These are phyloP conservation scores for Caenorhabditis angaria DNA, from an alignment of 2,888 invertebrate genomes.

Conservation along the genomic window DNA sequence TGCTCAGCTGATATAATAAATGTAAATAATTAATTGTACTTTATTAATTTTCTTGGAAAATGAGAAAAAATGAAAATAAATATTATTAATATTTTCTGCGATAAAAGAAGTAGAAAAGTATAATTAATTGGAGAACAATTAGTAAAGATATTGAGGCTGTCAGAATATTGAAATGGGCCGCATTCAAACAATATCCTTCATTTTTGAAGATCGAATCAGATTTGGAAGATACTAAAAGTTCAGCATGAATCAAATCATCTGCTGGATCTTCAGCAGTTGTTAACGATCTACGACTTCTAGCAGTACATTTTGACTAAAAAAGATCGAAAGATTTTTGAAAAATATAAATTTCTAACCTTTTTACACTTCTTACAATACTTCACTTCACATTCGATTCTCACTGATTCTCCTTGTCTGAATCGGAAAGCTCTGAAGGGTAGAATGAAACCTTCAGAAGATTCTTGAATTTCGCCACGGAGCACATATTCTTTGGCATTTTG, in stretches of 20 bases:
- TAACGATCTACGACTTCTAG: constrained; percentile 20
- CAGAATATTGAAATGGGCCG: not conserved
- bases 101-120: constrained; percentile 3
- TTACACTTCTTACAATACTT: constrained; percentile 43
- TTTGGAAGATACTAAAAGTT: constrained; percentile 23
- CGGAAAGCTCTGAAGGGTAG: constrained; percentile 51
- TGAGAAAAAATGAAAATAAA: not conserved
- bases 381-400: constrained; percentile 46
- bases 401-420: constrained; percentile 44
- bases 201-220: not conserved
- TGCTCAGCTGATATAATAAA: constrained; percentile 25
- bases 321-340: not conserved
- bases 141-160: not conserved
- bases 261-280: constrained; percentile 8
- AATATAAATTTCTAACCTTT: constrained; percentile 20
- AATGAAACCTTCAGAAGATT: constrained; percentile 37
- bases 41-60: not conserved
- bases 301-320: constrained; percentile 23
- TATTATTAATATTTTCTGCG: not conserved
- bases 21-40: not conserved
- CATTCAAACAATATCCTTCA: constrained; percentile 15
- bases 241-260: constrained; percentile 32
- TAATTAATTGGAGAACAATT: not conserved
- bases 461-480: constrained; percentile 39
- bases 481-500: constrained; percentile 47